phyloP scores from a whole-genome alignment of 2,113 vertebrate species.

The Gallinago paraguaiae region DNA sequence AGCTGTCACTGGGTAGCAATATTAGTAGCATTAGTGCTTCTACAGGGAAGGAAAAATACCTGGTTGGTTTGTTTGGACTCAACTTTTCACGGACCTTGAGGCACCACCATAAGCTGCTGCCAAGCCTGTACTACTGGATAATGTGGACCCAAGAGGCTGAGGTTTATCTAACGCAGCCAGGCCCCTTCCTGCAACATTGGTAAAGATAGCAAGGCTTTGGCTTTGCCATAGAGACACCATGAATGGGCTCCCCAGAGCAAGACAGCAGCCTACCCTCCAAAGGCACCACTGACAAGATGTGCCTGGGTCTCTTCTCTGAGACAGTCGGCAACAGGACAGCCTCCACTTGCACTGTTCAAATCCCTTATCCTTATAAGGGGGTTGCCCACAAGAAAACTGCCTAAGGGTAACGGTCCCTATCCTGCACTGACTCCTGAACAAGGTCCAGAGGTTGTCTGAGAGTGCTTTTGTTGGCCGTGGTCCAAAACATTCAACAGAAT shows the following conservation, averaged over 20 bases:
- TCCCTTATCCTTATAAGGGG: not conserved
- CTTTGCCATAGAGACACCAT: not conserved
- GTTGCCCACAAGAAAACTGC: not conserved
- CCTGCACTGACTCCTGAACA: not conserved
- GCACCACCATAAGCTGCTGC: not conserved
- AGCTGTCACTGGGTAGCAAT: not conserved
- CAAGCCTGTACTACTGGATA: not conserved
- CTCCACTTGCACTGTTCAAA: not conserved
- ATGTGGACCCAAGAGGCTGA: not conserved
- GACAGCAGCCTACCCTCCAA: not conserved
- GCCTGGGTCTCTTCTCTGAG: not conserved
- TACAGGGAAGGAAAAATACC: not conserved
- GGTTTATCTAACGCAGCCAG: not conserved
- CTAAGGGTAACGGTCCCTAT: not conserved
- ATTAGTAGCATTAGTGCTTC: not conserved
- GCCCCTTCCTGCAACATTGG: accelerated
- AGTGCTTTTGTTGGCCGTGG: accelerated
- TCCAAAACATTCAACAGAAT: not conserved
- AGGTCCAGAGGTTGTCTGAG: not conserved
- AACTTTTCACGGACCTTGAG: not conserved
- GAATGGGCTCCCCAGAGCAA: not conserved
- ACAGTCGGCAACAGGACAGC: accelerated
- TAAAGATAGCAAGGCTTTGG: not conserved
- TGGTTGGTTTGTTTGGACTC: not conserved
- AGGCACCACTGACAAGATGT: not conserved